Evolutionary conservation across 1,140 invertebrate genomes (phyloP).

Genomic region (Lasioglossum albipes): DNA sequence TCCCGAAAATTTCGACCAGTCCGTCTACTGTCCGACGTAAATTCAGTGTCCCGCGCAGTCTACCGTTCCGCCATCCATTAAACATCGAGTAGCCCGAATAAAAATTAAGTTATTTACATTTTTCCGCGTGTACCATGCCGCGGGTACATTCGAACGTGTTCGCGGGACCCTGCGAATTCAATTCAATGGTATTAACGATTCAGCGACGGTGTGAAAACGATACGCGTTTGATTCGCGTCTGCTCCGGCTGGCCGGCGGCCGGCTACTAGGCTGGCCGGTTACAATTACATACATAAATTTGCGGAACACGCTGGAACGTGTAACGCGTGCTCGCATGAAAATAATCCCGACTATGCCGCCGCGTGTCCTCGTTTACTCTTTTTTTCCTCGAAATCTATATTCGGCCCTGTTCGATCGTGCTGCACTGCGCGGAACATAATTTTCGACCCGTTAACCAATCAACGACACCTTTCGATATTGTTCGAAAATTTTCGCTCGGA

Average conservation of each 20-base stretch:
- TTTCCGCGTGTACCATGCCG: neutral
- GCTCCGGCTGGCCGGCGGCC: neutral
- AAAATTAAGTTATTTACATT: neutral
- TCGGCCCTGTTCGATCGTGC: too few relatives aligned
- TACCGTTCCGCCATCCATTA: neutral
- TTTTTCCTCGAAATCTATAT: too few relatives aligned
- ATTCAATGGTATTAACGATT: constrained; percentile 28
- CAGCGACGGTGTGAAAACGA: constrained; percentile 11
- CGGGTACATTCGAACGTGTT: neutral
- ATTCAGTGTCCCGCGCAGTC: too few relatives aligned
- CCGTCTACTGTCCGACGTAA: too few relatives aligned
- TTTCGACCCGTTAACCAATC: too few relatives aligned
- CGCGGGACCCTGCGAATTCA: neutral
- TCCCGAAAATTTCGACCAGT: too few relatives aligned
- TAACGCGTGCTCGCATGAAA: neutral
- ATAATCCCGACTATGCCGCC: neutral
- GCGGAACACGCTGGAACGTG: neutral
- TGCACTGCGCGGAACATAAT: too few relatives aligned
- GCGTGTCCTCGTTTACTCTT: neutral
- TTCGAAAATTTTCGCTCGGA: too few relatives aligned
- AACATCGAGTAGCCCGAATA: neutral
- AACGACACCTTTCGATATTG: too few relatives aligned
- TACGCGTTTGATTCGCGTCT: neutral
- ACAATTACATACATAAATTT: constrained; percentile 18
- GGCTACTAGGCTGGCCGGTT: neutral